These are phyloP conservation scores for Meloidogyne exigua DNA, from an alignment of 1,140 invertebrate species.

Conservation along the genomic window DNA sequence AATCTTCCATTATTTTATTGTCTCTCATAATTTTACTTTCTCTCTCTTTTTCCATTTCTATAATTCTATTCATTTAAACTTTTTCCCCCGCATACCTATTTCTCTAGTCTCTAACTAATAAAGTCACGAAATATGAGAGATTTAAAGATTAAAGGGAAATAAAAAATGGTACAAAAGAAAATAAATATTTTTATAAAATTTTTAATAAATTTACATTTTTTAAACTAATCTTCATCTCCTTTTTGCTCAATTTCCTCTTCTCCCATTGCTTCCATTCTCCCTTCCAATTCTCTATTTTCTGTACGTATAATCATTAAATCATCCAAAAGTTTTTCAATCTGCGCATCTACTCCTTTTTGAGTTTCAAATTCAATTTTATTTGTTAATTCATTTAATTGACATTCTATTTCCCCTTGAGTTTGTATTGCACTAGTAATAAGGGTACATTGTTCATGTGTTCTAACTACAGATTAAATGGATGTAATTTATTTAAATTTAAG, in stretches of 20 bases:
- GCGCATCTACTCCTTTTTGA: constrained; percentile 35
- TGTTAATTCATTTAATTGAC: constrained; percentile 26
- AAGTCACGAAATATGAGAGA: too few species aligned
- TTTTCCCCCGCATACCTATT: too few species aligned
- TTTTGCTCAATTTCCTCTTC: background rate
- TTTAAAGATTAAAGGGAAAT: too few species aligned
- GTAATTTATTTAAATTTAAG: background rate
- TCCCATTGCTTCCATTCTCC: background rate
- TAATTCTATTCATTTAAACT: too few species aligned
- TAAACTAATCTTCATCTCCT: background rate
- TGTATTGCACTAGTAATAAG: constrained; percentile 25
- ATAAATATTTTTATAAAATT: too few species aligned
- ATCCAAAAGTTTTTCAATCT: constrained; percentile 37
- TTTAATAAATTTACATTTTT: too few species aligned
- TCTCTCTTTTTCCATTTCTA: too few species aligned
- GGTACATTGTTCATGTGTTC: constrained; percentile 37
- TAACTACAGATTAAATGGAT: background rate
- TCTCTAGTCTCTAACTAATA: too few species aligned
- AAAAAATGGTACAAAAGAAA: too few species aligned
- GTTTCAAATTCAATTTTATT: constrained; percentile 33
- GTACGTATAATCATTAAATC: constrained; percentile 32
- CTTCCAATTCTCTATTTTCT: constrained; percentile 31
- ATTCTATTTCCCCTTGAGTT: constrained; percentile 34
- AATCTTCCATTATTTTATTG: too few species aligned
- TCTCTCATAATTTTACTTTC: too few species aligned